Evolutionary conservation across 2,888 invertebrate genomes (phyloP), one percentile per base, ranked within the genome.

Genomic region (Zonitis immaculata): DNA sequence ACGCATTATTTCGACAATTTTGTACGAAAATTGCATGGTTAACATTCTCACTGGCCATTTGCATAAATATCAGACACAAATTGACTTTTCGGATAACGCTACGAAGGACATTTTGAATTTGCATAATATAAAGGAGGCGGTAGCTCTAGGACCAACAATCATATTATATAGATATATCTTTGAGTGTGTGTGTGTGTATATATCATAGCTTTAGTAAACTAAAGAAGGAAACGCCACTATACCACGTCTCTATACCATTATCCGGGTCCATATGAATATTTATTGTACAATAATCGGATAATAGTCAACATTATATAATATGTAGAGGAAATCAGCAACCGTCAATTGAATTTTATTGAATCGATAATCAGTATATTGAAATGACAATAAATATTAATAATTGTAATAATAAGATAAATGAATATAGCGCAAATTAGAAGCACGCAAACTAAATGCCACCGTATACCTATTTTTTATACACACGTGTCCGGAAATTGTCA

Each of bases 21-120:
- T 32, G 42, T 46, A 50, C 27, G 49, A 42, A 51, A 52, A 56
- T 54, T 57, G 53, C 53, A 55, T 55, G 50, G 45, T 52, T 50
- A 56, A 52, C 56, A 54, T 54, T 52, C 47, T 45, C 39, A 46
- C 27, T 46, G 26, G 14, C 45, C 57, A 54, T 60, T 57, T 58
- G 45, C 58, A 60, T 58, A 54, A 58, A 55, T 57, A 60, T 58
- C 51, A 54, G 56, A 52, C 54, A 55, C 49, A 58, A 57, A 58
- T 58, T 60, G 58, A 58, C 54, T 58, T 51, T 55, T 58, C 49
- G 56, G 48, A 58, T 56, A 58, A 54, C 43, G 51, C 47, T 46
- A 49, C 43, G 48, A 52, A 49, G 52, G 52, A 49, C 56, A 51
- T 55, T 51, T 46, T 39, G 47, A 44, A 51, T 55, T 55, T 55